Conservation (phyloP, 2,797 vertebrate genomes). For the Phoeniculus purpureus region DNA sequence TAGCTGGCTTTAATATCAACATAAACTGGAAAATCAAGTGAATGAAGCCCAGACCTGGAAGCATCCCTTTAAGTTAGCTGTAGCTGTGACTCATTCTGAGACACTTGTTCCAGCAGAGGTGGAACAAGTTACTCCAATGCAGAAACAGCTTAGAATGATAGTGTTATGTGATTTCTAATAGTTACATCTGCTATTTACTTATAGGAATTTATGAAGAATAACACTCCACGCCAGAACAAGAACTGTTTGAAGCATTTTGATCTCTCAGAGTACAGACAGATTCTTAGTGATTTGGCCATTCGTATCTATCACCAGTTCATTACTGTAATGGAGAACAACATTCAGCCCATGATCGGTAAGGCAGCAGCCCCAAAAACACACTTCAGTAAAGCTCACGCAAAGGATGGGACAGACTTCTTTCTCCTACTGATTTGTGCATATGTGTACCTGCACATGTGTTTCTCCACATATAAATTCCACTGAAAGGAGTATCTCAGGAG, state of each 20-base stretch:
- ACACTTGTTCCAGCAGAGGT: background rate
- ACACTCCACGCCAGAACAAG: constrained; percentile 88
- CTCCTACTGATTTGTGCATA: background rate
- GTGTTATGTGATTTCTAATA: background rate
- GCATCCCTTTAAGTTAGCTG: background rate
- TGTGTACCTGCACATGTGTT: background rate
- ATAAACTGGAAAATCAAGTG: background rate
- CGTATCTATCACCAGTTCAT: constrained; percentile 92
- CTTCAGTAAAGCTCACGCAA: background rate
- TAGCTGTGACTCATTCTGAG: background rate
- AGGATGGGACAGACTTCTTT: background rate
- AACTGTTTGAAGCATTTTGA: constrained; percentile 95
- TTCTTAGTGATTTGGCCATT: constrained; percentile 96
- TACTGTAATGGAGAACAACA: constrained; percentile 86
- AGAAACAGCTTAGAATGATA: background rate
- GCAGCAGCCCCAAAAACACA: background rate
- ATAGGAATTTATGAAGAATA: constrained; percentile 92
- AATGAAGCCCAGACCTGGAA: background rate
- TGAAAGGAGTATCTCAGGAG: background rate
- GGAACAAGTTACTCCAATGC: background rate
- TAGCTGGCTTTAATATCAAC: background rate
- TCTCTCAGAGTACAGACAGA: constrained; percentile 93
- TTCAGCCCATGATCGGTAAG: constrained; percentile 92
- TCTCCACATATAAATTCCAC: background rate
- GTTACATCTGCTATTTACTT: constrained; percentile 12